Evolutionary conservation across 2,113 vertebrate species (phyloP).

Genomic region (Nymphicus hollandicus): DNA sequence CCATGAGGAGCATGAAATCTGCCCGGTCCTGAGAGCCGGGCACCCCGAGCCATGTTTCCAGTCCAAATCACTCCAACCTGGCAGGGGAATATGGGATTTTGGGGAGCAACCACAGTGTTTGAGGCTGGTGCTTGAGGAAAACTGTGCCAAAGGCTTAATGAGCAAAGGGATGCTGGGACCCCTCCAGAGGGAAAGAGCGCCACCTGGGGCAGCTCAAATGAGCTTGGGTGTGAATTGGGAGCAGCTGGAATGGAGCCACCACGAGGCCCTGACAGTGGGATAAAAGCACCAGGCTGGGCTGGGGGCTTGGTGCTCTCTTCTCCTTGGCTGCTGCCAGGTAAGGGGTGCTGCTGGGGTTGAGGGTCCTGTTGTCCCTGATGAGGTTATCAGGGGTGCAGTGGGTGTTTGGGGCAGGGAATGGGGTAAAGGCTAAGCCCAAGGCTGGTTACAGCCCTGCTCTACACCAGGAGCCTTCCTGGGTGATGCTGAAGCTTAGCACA

Average conservation of each 20-base stretch:
- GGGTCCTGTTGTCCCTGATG: rapidly evolving
- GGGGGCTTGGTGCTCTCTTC: rapidly evolving
- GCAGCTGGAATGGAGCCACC: not conserved
- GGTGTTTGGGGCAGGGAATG: not conserved
- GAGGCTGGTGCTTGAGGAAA: no score
- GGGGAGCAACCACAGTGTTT: rapidly evolving
- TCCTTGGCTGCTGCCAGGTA: not conserved
- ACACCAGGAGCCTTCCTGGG: not conserved
- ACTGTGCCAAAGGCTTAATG: not conserved
- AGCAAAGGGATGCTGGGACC: not conserved
- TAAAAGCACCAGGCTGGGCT: not conserved
- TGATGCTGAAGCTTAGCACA: not conserved
- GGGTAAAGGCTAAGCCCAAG: rapidly evolving
- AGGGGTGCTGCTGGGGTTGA: not conserved
- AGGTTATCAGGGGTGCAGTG: rapidly evolving
- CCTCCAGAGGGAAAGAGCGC: not conserved
- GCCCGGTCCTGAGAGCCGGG: not conserved
- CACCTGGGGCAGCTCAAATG: not conserved
- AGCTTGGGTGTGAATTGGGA: not conserved
- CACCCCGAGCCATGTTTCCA: rapidly evolving
- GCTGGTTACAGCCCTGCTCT: not conserved
- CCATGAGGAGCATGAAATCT: not conserved
- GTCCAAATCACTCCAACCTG: rapidly evolving
- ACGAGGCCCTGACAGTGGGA: not conserved
- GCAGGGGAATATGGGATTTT: not conserved